Evolutionary conservation across 2,113 vertebrate genomes (phyloP).

Genomic region (Sarotherodon lohbergeri): DNA sequence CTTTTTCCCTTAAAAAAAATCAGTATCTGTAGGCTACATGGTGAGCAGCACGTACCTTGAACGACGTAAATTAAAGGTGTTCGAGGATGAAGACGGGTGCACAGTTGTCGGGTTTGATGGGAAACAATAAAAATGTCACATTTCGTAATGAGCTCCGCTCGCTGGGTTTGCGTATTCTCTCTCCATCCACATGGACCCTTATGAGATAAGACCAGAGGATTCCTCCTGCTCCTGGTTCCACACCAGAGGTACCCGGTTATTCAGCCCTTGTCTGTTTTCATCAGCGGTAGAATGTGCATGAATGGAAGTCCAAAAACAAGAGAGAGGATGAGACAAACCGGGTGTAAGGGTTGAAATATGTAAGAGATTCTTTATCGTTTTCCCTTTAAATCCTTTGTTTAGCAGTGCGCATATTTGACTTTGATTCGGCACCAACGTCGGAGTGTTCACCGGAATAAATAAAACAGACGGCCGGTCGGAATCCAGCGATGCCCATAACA

Average conservation of each 20-base stretch:
- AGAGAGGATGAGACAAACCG: neutral
- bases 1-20: neutral
- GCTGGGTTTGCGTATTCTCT: constrained; percentile 12
- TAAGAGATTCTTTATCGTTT: constrained; percentile 4
- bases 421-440: neutral
- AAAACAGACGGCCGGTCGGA: neutral
- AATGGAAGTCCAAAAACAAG: neutral
- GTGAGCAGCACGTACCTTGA: constrained; percentile 60
- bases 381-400: constrained; percentile 60
- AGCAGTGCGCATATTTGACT: constrained; percentile 34
- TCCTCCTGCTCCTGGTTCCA: constrained; percentile 14
- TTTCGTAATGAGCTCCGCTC: constrained; percentile 47
- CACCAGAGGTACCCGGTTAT: neutral
- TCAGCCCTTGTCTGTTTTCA: constrained; percentile 27
- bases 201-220: constrained; percentile 16
- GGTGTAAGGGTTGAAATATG: neutral
- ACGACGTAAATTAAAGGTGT: constrained; percentile 57
- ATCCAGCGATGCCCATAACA: neutral
- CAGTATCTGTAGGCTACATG: neutral
- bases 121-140: constrained; percentile 60
- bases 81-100: constrained; percentile 25
- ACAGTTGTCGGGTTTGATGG: constrained; percentile 16
- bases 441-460: neutral
- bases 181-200: constrained; percentile 46
- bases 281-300: neutral